phyloP scores from a whole-genome alignment of 2,113 vertebrate genomes.

The Cephalopterus ornatus region DNA sequence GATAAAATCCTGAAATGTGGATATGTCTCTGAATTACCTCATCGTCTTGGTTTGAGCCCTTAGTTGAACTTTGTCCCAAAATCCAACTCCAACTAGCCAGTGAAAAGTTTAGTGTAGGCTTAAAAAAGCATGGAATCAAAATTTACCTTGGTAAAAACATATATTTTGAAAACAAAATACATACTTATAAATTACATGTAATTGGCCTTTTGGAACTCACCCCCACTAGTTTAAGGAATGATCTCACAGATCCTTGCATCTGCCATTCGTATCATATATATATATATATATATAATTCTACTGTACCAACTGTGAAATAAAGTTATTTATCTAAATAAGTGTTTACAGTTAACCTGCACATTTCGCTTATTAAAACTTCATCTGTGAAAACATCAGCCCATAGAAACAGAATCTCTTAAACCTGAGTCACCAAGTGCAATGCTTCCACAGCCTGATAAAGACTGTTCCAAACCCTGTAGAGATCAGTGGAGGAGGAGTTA shows the following conservation, averaged over 20 bases:
- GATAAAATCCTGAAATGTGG: slow-evolving; percentile 43
- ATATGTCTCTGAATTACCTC: slow-evolving; percentile 44
- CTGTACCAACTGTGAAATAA: not conserved
- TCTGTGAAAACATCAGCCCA: not conserved
- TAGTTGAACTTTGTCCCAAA: slow-evolving; percentile 40
- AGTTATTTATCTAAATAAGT: not conserved
- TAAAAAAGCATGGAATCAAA: not conserved
- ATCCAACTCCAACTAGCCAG: not conserved
- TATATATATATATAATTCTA: not conserved
- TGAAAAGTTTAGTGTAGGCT: not conserved
- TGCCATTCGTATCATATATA: not conserved
- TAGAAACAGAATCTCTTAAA: not conserved
- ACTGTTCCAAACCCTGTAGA: not conserved
- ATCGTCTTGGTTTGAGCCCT: slow-evolving; percentile 27
- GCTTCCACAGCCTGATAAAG: not conserved
- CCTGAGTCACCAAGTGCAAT: accelerated
- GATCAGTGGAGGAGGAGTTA: accelerated
- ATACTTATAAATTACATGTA: not conserved
- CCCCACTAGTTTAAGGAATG: not conserved
- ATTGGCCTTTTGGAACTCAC: not conserved
- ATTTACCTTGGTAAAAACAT: not conserved
- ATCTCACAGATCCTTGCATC: not conserved
- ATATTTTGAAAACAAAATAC: not conserved
- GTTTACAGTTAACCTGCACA: not conserved
- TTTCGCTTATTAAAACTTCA: not conserved